Evolutionary conservation across 1,140 invertebrate genomes (phyloP).

Genomic region (Forficula auricularia): DNA sequence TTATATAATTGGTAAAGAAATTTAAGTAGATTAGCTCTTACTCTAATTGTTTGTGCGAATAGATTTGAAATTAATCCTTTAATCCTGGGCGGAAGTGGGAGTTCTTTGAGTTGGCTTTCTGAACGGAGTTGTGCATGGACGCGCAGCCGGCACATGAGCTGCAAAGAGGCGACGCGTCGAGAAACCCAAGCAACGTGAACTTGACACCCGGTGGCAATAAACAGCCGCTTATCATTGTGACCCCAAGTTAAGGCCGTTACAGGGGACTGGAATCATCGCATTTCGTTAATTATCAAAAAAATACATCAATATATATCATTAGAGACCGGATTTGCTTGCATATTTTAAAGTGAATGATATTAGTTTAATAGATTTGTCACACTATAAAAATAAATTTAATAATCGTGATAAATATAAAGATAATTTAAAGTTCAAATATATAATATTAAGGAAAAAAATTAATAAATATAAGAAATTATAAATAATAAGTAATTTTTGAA

Average conservation of each 20-base stretch:
- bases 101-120: slow-evolving; percentile 35
- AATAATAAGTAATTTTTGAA: too few relatives aligned
- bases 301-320: not conserved
- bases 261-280: slow-evolving; percentile 39
- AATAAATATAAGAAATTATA: too few relatives aligned
- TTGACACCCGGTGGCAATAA: slow-evolving; percentile 75
- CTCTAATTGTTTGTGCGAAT: slow-evolving; percentile 89
- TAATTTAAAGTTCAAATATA: too few relatives aligned
- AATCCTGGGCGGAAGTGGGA: slow-evolving; percentile 73
- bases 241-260: slow-evolving; percentile 93
- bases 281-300: not conserved
- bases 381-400: not conserved
- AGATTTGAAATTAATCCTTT: slow-evolving; percentile 68
- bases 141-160: slow-evolving; percentile 65
- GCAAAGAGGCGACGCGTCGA: slow-evolving; percentile 71
- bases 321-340: not conserved
- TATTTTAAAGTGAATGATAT: not conserved
- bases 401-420: too few relatives aligned
- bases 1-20: too few relatives aligned
- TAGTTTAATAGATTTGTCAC: slow-evolving; percentile 1
- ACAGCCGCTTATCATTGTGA: slow-evolving; percentile 86
- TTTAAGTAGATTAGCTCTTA: slow-evolving; percentile 26
- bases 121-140: slow-evolving; percentile 39
- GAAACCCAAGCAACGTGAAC: slow-evolving; percentile 87
- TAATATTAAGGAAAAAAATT: too few relatives aligned